Base-by-base conservation (phyloP, 2,797 vertebrate genomes). In the Lepilemur septentrionalis region DNA sequence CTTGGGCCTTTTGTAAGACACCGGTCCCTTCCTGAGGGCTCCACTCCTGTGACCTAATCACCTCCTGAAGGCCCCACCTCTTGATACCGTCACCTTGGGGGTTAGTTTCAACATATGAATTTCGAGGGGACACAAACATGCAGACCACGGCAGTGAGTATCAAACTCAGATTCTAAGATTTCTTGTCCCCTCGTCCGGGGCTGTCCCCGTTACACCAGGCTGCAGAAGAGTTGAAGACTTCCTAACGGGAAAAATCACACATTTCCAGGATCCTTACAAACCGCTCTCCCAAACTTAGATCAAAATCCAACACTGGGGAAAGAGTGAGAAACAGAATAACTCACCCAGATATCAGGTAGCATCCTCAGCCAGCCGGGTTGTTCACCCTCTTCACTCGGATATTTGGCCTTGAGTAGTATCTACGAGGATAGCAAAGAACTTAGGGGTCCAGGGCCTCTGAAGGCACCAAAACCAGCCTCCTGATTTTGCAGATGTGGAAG, bases 281-380 rank as follows among this genome's bases (percentile, higher is more conserved):
- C 41, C 3, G 61, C 38, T 18, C 18, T 30, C 46, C 22, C 23
- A 79, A 41, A 57, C 75, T 30, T 28, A 87, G 55, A 48, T 20
- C 30, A 14, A 65, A 59, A 69, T 13, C 30, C 25, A 41, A 12
- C 46, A 12, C 2, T 38, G 41, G 28, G 57, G 70, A n/a, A 57
- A 89, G 69, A 75, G 18, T 25, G 11, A 61, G 28, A 57, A 52
- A 17, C 1, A 46, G 67, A 30, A 28, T 9, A 52, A 4, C 11
- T 32, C n/a, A 1, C n/a, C 4, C 25, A 72, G 88, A 7, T 17
- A 0, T 0, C 4, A 4, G 7, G 41, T 0, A 7, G n/a, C 35
- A 38, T 32, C 18, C 48, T 30, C 10, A 5, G 35, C 20, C 20
- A 1, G 30, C 2, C 0, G 0, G 22, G 8, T 2, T 18, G 12